Base-by-base conservation (phyloP, 2,888 invertebrate genomes). In the Drosophila anomelani region DNA sequence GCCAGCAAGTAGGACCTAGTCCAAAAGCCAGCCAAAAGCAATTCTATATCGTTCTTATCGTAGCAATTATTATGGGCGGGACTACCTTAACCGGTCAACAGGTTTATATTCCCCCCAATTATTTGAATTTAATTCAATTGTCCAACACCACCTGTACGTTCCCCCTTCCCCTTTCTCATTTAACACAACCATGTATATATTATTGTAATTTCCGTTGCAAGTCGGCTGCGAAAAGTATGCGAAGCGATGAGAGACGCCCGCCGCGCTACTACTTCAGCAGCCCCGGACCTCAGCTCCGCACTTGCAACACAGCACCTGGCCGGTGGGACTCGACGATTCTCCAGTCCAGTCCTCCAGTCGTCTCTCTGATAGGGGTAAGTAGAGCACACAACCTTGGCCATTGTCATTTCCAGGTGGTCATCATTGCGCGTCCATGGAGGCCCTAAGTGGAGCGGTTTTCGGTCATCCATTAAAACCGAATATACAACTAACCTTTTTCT, bases 121-220 rank as follows among this genome's bases (percentile, higher is more conserved):
- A 74, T 70, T 76, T 66, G 41, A 70, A 61, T 78, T 80, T 64
- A 70, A 61, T 76, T 63, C 51, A 68, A 67, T 58, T 71, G 70
- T 53, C 54, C 69, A 67, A 59, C 51, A 64, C 54, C 66, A 58
- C 62, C 63, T 68, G 49, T 44, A 68, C 63, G 23, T 46, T 59
- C n/a, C 20, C 51, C 51, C 3, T 20, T 51, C 51, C 20, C 51
- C 51, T 5, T 20, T 51, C 51, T 70, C 60, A 76, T 79, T 82
- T 62, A 75, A 54, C 73, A 71, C 34, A 34, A 71, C 72, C 76
- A 69, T 76, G 66, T 82, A 75, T 81, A 75, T 81, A 77, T 79
- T 81, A 77, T 83, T 81, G 77, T 85, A 73, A 87, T 90, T 89
- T 90, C 74, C 84, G 90, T 89, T 90, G 79, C 90, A 88, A 90